Base-by-base conservation (phyloP, 2,797 vertebrate species). In the Gambusia yucatana region DNA sequence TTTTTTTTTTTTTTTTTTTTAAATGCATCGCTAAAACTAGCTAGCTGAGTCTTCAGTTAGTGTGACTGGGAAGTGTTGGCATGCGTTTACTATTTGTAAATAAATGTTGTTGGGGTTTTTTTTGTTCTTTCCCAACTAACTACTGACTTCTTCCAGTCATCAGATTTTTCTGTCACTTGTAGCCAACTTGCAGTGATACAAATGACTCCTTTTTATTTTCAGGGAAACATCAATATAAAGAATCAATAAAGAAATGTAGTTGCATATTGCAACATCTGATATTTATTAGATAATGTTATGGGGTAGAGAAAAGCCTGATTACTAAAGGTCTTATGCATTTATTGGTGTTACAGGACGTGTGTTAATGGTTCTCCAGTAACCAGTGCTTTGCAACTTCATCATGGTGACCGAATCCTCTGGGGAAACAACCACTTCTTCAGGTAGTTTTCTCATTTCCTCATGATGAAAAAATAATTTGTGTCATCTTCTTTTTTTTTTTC, bases 401-500 rank as follows among this genome's bases (percentile, higher is more conserved):
- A 99, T 0, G 98, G 98, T 0, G 98, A 99, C 93, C 95, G 98
- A 70, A 98, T 99, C 85, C 91, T 99, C 20, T 99, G 98, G 98
- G 98, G 98, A 71, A 99, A 99, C 95, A 99, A 99, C 92, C 98
- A 99, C 86, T 99, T 99, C 91, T 99, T 99, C 93, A 98, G 98
- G 98, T 83, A 81, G 43, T 30, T 0, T 83, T 10, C 30, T 63
- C 16, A 10, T 28, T 36, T 63, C 17, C 59, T 63, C 1, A 63
- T 33, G 13, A 36, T 63, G 20, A 63, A 63, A 36, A 33, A 61
- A 0, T 0, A 25, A 57, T 28, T 57, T 39, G 4, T 69, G 10
- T n/a, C 10, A n/a, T 43, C 3, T 41, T 22, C 4, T 41, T 28
- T 9, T 9, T 14, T 9, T 30, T 11, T 8, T n/a, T 20, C 9